Evolutionary conservation across 2,888 invertebrate species (phyloP), one percentile per base, ranked within the genome.

Genomic region (Cataglyphis altisquamis): DNA sequence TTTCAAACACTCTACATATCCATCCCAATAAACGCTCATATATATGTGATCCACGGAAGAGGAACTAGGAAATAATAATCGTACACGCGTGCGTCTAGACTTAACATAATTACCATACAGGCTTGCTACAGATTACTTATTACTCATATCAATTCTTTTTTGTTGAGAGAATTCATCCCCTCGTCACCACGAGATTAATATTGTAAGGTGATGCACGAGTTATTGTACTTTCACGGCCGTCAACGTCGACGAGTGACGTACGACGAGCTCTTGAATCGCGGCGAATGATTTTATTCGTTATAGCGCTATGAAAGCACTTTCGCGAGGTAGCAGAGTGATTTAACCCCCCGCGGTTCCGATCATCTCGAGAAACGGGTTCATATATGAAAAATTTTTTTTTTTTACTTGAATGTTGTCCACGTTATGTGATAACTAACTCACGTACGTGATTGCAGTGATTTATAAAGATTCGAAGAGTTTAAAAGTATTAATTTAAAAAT

Each of bases 161-260:
- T 29, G 75, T n/a, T 39, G 18, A 9, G 39, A 57, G 12, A 10
- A 12, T 45, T 72, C 70, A 52, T 45, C 84, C 80, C 29, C 48
- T 36, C 64, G 48, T 15, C 45, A 48, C 55, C 21, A 29, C 1
- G 63, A 84, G 88, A 90, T 90, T 88, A 90, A 85, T 66, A 83
- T 87, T 84, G 82, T 78, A 63, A 64, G n/a, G 45, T 74, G 85
- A 83, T 83, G 68, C 84, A 74, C 83, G 84, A 80, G 86, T 84
- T 86, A 77, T 77, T 66, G 52, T 41, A 90, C 84, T 85, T 89
- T 90, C 90, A 90, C 87, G 90, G 87, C 78, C 84, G 87, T 90
- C 90, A 89, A 39, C 67, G 80, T 25, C 52, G 48, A 52, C 25
- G 66, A 66, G 66, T 62, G 67, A 41, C 57, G 60, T 60, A 55